phyloP scores from a whole-genome alignment of 2,113 vertebrate species.

The Atractosteus spatula region DNA sequence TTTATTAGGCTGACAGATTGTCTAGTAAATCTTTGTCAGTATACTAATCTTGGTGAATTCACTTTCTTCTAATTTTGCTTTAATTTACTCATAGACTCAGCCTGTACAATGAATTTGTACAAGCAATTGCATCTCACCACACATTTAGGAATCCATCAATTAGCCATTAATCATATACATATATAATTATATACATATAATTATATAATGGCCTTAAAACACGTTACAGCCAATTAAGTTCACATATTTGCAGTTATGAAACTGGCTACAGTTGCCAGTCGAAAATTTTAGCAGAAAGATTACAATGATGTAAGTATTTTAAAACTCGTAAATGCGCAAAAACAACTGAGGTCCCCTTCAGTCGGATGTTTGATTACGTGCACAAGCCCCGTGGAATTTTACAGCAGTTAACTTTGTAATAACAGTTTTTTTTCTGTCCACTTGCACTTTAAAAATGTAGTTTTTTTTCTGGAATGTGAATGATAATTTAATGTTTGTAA shows the following conservation, averaged over 20 bases:
- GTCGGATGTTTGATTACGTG: constrained; percentile 67
- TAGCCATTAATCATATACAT: constrained; percentile 46
- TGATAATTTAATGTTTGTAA: constrained; percentile 39
- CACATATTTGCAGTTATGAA: constrained; percentile 42
- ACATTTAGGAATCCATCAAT: constrained; percentile 39
- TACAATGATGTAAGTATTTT: constrained; percentile 56
- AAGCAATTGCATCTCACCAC: constrained; percentile 48
- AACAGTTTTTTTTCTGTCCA: constrained; percentile 68
- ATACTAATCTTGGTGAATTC: constrained; percentile 54
- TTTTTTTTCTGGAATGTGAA: constrained; percentile 67
- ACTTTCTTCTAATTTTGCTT: constrained; percentile 54
- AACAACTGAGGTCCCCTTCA: constrained; percentile 57
- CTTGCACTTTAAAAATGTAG: constrained; percentile 77
- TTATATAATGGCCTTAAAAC: constrained; percentile 17
- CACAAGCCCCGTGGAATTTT: constrained; percentile 71
- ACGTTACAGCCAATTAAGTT: constrained; percentile 36
- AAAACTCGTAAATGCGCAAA: constrained; percentile 46
- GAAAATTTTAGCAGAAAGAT: constrained; percentile 55
- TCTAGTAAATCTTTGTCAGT: constrained; percentile 51
- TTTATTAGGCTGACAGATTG: constrained; percentile 51
- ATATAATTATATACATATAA: too few species aligned
- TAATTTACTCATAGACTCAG: constrained; percentile 59
- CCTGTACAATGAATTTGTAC: constrained; percentile 62
- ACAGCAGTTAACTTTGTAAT: constrained; percentile 70
- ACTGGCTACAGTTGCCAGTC: constrained; percentile 45